Conservation (phyloP, 1,140 invertebrate genomes). For the silkworm (Bombyx mori) region DNA sequence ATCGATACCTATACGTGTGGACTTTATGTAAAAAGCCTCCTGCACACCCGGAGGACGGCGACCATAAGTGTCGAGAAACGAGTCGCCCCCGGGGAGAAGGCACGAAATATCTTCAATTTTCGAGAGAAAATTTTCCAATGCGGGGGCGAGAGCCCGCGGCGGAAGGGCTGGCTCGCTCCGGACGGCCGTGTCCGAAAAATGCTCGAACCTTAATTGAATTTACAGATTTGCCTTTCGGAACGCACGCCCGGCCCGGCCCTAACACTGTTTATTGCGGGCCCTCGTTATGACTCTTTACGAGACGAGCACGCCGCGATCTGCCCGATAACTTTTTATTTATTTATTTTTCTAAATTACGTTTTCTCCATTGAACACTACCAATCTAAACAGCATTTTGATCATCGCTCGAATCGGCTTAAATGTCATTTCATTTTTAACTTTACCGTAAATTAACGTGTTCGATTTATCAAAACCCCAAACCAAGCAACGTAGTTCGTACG, state of each 20-base stretch:
- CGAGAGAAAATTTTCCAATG: conserved; percentile 69
- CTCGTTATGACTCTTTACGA: conserved; percentile 42
- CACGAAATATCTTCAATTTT: conserved; percentile 69
- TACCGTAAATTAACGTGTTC: no score
- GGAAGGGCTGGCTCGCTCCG: conserved; percentile 52
- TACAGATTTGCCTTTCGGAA: conserved; percentile 63
- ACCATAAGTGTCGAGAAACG: conserved; percentile 69
- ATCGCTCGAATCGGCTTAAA: no score
- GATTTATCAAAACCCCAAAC: no score
- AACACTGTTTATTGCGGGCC: conserved; percentile 38
- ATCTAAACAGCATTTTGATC: no score
- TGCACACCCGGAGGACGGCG: conserved; percentile 61
- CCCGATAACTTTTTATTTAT: conserved; percentile 19
- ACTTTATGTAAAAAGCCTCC: conserved; percentile 70
- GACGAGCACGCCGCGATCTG: conserved; percentile 11
- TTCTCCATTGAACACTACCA: no score
- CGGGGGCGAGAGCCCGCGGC: conserved; percentile 57
- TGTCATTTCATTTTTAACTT: no score
- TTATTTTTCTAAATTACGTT: conserved; percentile 5
- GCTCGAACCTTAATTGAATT: conserved; percentile 64
- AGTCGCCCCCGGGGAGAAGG: conserved; percentile 62
- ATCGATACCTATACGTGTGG: conserved; percentile 69
- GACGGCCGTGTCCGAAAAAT: conserved; percentile 61
- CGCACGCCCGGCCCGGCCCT: conserved; percentile 29
- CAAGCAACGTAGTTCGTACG: no score